Evolutionary conservation across 2,113 vertebrate genomes (phyloP), one percentile per base, ranked within the genome.

Genomic region (Lagopus muta): DNA sequence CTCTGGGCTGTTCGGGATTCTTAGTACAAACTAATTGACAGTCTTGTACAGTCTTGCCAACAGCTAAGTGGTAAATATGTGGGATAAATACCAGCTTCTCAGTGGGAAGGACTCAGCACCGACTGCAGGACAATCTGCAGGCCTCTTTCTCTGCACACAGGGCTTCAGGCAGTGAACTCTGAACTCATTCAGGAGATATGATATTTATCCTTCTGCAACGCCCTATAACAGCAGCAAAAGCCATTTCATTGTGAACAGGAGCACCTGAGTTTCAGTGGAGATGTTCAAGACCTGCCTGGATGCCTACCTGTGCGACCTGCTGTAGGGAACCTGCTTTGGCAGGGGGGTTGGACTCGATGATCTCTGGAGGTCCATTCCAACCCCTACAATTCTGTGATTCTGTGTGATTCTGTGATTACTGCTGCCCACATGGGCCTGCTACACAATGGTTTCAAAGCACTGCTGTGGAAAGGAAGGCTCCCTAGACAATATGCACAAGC

Each of bases 131-230:
- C 60, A 70, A 71, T 10, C 19, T 0, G 0, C 4, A 13, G 69
- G 12, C 38, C 2, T 0, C 0, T 18, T 72, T n/a, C 54, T 72
- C 66, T 13, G 1, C 1, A 0, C 17, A 21, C 22, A 67, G 8
- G 20, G 6, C 62, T 72, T 30, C 43, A 48, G 48, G 32, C 22
- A 36, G 17, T 32, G 47, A 76, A 69, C 57, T 34, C 65, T 64
- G 77, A 75, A 38, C 47, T 52, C 27, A 6, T 10, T 17, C 0
- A 60, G 38, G 21, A 71, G 17, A 32, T 60, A 38, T 47, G 38
- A 12, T 67, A 27, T 78, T 92, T 89, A 32, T 69, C 27, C 58
- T 28, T 55, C 66, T 50, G 45, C 32, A 18, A 11, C 47, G n/a
- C 45, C 66, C 66, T 48, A 4, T 48, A 70, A 25, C n/a, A 27